Evolutionary conservation across 2,888 invertebrate genomes (phyloP), one percentile per base, ranked within the genome.

Genomic region (Brachyopa scutellaris): DNA sequence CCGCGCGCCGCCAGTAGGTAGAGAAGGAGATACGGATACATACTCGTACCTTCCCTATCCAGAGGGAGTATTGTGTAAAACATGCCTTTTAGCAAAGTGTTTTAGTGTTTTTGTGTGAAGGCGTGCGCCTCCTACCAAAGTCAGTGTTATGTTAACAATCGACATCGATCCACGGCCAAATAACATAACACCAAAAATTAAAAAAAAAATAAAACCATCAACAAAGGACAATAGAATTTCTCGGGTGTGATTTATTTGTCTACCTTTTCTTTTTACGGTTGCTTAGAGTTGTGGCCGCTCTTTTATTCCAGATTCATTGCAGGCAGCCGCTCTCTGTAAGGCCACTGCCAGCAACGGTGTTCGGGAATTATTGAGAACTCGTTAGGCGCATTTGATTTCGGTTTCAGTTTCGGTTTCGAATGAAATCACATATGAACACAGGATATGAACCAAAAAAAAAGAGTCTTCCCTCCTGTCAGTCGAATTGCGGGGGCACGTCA

Each of bases 11-110:
- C 73, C 62, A 21, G 53, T 31, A 53, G 61, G 42, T 23, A 66
- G 40, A 7, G 9, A 2, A 64, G 53, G n/a, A 40, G 38, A 23
- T 72, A n/a, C n/a, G n/a, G n/a, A n/a, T n/a, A n/a, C n/a, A n/a
- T n/a, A n/a, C n/a, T n/a, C n/a, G n/a, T n/a, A 66, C 76, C 77
- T 59, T 72, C 59, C 76, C 82, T 80, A 69, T 57, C 66, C 82
- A 70, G 76, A 70, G 70, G 78, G 72, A 67, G 72, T 72, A 77
- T 78, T 78, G 77, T 83, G 83, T 83, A 78, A 83, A 83, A 83
- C 83, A 83, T 72, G 83, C 73, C 83, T 83, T 83, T 83, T 83
- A 78, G 83, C 83, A 83, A 83, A 83, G 83, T 83, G 83, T 83
- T 83, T 78, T 61, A 47, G 59, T 77, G 83, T 83, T 76, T 77